These are phyloP conservation scores for Drosophila cognata DNA, from an alignment of 2,888 invertebrate species.

Conservation along the genomic window DNA sequence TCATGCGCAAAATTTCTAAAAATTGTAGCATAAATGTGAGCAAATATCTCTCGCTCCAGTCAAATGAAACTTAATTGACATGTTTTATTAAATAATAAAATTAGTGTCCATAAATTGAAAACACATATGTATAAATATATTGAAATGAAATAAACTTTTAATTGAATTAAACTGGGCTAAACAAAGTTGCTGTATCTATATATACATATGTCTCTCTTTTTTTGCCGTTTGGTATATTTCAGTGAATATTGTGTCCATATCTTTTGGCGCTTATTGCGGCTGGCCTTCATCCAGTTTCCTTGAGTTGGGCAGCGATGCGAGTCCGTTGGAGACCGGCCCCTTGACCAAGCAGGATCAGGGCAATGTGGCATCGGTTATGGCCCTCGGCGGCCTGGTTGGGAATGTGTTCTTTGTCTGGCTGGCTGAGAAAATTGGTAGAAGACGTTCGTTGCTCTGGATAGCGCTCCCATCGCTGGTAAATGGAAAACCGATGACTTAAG, in stretches of 20 bases:
- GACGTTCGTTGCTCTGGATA: slow-evolving; percentile 68
- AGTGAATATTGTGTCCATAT: slow-evolving; percentile 79
- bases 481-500: background rate
- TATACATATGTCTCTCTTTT: background rate
- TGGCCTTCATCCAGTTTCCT: slow-evolving; percentile 83
- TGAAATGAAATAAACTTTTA: background rate
- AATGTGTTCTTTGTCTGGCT: slow-evolving; percentile 82
- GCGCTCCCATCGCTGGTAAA: slow-evolving; percentile 81
- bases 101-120: background rate
- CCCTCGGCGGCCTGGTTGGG: slow-evolving; percentile 82
- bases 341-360: slow-evolving; percentile 79
- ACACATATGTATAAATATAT: no score
- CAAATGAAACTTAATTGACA: background rate
- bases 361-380: slow-evolving; percentile 83
- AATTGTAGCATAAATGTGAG: background rate
- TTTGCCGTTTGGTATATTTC: background rate
- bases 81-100: background rate
- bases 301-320: slow-evolving; percentile 72
- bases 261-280: slow-evolving; percentile 82
- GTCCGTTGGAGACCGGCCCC: slow-evolving; percentile 80
- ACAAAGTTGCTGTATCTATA: background rate
- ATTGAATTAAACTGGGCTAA: background rate
- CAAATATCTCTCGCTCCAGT: background rate
- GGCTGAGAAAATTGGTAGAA: slow-evolving; percentile 81
- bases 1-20: background rate